phyloP scores from a whole-genome alignment of 2,888 invertebrate genomes.

The Odontocolon sp. region DNA sequence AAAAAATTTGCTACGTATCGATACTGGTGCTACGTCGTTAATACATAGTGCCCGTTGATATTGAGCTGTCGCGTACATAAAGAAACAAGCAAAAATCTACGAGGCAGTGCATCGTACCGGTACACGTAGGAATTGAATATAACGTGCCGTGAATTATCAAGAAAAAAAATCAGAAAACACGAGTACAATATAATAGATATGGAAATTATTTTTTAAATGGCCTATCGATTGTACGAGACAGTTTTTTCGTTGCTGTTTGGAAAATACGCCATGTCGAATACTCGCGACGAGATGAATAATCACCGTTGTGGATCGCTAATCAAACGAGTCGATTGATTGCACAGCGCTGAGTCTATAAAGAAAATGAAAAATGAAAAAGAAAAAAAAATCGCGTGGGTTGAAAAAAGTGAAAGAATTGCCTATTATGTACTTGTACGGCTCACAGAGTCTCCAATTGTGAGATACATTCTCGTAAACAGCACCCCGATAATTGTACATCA shows the following conservation, averaged over 20 bases:
- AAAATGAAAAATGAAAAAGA: slow-evolving; percentile 1
- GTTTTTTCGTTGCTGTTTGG: neutral
- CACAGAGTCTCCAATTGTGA: neutral
- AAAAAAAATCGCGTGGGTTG: neutral
- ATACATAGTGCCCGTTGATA: neutral
- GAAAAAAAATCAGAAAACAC: neutral
- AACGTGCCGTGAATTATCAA: neutral
- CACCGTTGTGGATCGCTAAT: too few relatives aligned
- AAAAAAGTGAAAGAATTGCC: neutral
- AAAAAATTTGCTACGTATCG: neutral
- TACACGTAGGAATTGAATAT: slow-evolving; percentile 22
- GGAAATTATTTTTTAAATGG: slow-evolving; percentile 46
- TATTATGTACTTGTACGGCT: neutral
- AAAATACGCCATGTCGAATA: too few relatives aligned
- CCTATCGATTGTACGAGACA: slow-evolving; percentile 24
- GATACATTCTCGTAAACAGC: neutral
- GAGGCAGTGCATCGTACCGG: neutral
- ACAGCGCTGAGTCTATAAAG: neutral
- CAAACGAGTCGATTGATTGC: neutral
- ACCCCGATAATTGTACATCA: slow-evolving; percentile 5
- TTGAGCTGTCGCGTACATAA: neutral
- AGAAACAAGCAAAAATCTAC: neutral
- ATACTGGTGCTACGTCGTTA: neutral
- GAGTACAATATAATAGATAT: slow-evolving; percentile 4
- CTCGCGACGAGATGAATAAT: too few relatives aligned